phyloP scores from a whole-genome alignment of 2,888 invertebrate species.

The Blastobasis adustella region DNA sequence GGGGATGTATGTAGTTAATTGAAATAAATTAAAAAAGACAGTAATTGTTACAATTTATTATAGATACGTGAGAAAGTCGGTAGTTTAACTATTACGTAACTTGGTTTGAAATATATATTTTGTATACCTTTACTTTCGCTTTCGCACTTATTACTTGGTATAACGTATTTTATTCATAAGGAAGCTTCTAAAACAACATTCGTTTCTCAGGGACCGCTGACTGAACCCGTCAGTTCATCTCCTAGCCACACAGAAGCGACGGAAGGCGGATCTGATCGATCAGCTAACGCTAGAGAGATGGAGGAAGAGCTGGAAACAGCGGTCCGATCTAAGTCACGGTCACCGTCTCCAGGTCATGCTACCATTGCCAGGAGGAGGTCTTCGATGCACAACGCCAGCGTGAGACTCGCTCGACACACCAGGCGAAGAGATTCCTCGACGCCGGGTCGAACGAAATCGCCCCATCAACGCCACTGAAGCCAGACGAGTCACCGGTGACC shows the following conservation, averaged over 20 bases:
- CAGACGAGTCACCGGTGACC: too few relatives aligned
- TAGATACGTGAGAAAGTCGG: too few relatives aligned
- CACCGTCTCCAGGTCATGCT: slow-evolving; percentile 4
- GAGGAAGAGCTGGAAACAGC: neutral
- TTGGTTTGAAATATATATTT: too few relatives aligned
- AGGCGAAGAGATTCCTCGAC: neutral
- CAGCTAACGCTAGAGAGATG: neutral
- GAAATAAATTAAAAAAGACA: too few relatives aligned
- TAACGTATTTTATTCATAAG: neutral
- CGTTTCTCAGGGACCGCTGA: neutral
- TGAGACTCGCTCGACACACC: slow-evolving; percentile 40
- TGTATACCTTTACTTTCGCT: neutral
- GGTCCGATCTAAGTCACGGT: neutral
- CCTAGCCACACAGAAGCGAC: neutral
- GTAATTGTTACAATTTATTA: too few relatives aligned
- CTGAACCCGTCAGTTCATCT: neutral
- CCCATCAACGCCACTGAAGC: too few relatives aligned
- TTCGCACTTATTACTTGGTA: neutral
- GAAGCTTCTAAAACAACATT: neutral
- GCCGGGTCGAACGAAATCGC: too few relatives aligned
- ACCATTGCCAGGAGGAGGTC: slow-evolving; percentile 39
- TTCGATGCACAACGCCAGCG: slow-evolving; percentile 55
- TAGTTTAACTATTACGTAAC: too few relatives aligned
- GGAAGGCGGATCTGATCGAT: slow-evolving; percentile 1
- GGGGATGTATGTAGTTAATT: too few relatives aligned